These are phyloP conservation scores for Tenrec ecaudatus DNA, from an alignment of 2,113 vertebrate species.

Conservation along the genomic window DNA sequence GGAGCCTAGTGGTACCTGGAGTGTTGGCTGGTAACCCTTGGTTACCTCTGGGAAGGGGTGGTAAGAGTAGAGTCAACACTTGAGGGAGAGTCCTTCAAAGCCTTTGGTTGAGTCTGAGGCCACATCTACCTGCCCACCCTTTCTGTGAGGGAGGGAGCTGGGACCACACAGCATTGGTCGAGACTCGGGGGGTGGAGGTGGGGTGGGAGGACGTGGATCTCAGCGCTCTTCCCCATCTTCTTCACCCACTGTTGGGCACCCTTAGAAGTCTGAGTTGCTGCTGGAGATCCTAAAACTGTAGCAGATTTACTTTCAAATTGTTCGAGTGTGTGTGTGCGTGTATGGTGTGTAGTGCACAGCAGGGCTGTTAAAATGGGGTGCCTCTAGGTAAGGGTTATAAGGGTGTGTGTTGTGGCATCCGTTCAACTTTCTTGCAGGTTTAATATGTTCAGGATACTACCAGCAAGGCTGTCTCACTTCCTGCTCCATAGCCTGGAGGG, in stretches of 20 bases:
- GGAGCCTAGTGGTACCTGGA: background rate
- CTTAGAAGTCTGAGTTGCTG: background rate
- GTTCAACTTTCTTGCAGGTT: background rate
- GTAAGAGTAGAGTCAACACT: background rate
- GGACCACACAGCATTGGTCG: too few relatives aligned
- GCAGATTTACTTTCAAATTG: background rate
- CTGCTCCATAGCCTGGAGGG: background rate
- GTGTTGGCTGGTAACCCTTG: background rate
- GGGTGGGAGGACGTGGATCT: background rate
- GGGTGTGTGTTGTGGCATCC: background rate
- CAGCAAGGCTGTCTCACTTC: background rate
- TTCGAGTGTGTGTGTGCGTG: background rate
- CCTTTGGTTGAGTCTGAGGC: background rate
- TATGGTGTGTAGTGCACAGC: accelerated
- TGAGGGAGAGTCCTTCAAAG: background rate
- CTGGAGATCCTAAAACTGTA: background rate
- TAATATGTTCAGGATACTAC: background rate
- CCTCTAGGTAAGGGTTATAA: background rate
- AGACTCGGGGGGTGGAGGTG: too few relatives aligned
- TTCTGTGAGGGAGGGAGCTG: background rate
- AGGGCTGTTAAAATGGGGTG: too few relatives aligned
- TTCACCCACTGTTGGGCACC: background rate
- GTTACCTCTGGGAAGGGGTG: too few relatives aligned
- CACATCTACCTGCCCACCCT: background rate
- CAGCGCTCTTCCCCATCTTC: background rate